Evolutionary conservation across 2,797 vertebrate species (phyloP), one percentile per base, ranked within the genome.

Genomic region (Rachycentron canadum): DNA sequence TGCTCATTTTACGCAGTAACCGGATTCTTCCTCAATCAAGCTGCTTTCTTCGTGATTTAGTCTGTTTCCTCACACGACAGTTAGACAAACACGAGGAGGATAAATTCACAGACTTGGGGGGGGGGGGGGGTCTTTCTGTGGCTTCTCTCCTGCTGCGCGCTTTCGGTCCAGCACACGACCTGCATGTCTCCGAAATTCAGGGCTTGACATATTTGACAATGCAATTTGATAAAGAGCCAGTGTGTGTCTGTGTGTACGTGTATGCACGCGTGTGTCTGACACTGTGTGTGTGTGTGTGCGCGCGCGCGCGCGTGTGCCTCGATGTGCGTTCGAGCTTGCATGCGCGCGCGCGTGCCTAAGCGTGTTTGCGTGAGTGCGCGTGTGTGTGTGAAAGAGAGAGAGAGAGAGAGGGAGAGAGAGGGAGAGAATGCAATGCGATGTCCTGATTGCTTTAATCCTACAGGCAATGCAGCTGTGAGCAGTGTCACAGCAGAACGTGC

Each of bases 401-500:
- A 3, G 47, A 41, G 47, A 45, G 30, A 36, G 40, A 11, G 63
- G 17, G 64, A 63, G 67, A 47, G 86, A 57, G 71, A 32, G 70
- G 53, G 62, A 73, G 87, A 86, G 90, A 93, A 92, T 89, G 93
- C 93, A 93, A 89, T 90, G 93, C 92, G 92, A 93, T 95, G 95
- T 94, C 94, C 94, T 94, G 95, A 94, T 95, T 96, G 94, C 94
- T 95, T 96, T 95, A 95, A 97, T 96, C 97, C 97, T 96, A 96
- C 95, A 97, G 96, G 96, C 96, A 97, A 96, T 98, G 97, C 97
- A 99, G 98, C 95, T 97, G 96, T 97, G 96, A 96, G 97, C 96
- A 94, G 91, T 93, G 93, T 93, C 91, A 92, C 90, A 89, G 91
- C 89, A 85, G 88, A 82, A 45, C 82, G 84, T 70, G 87, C 68